Evolutionary conservation across 1,140 invertebrate species (phyloP), one percentile per base, ranked within the genome.

Genomic region (Hirudo medicinalis): DNA sequence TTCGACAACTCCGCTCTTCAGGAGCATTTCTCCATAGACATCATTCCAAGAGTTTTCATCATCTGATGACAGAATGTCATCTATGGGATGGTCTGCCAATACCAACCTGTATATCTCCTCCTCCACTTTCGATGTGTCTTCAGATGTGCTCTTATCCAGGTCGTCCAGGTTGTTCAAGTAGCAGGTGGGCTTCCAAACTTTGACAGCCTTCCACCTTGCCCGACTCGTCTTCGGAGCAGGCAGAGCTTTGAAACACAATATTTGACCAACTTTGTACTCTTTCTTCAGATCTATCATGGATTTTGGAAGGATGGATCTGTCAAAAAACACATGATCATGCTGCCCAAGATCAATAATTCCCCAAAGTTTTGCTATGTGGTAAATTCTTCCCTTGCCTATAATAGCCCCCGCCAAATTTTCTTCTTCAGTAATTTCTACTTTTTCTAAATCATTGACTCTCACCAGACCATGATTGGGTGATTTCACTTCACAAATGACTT

Each of bases 251-350:
- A 83, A 83, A 70, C 76, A 78, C 2, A 81, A 78, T 70, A 77
- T 77, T 71, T 83, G 81, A 11, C 81, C 81, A 40, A 82, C 75
- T 70, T 77, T 77, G 60, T 82, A 76, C 54, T 82, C 72, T 71
- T 78, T 79, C 63, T 79, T 78, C 66, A 83, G 75, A 75, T 83
- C 82, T 74, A 80, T 79, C 71, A 80, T 78, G 22, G 78, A 75
- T 69, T 81, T 78, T 22, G 77, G 78, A 75, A 81, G 80, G 74
- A 82, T 82, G 22, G 79, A 80, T 63, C 80, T 77, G 71, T 83
- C 82, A 72, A 83, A 82, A 71, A 83, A 83, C 2, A 83, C 82
- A 75, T 83, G 82, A 74, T 83, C 82, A 76, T 83, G 82, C 72
- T 79, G 78, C 2, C 81, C 82, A 11, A 83, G 76, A 74, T 83